These are phyloP conservation scores for Brachionus asplanchnoidis DNA, from an alignment of 1,140 invertebrate species.

Conservation along the genomic window DNA sequence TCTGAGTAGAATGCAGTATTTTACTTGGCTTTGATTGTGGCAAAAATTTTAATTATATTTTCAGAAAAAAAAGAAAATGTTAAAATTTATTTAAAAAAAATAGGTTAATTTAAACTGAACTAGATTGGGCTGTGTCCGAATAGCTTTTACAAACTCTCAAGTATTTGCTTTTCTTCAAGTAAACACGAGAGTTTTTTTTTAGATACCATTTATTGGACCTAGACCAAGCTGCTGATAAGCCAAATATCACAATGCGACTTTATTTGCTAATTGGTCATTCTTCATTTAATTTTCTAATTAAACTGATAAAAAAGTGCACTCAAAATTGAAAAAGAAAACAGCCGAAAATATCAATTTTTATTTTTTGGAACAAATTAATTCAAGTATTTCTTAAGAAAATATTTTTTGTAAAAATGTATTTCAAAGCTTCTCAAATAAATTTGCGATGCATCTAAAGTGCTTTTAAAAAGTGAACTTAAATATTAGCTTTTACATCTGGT, in stretches of 20 bases:
- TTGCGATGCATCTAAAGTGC: neutral
- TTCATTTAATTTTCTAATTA: neutral
- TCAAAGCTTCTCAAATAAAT: neutral
- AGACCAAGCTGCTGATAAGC: neutral
- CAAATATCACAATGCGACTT: too few species aligned
- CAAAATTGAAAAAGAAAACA: neutral
- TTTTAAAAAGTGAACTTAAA: neutral
- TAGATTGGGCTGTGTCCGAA: slow-evolving; percentile 4
- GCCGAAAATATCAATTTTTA: neutral
- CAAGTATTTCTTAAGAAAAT: neutral
- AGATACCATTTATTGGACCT: neutral
- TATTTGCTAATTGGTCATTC: neutral
- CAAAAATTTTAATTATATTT: neutral
- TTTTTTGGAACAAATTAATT: neutral
- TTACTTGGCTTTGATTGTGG: neutral
- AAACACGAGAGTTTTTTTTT: neutral
- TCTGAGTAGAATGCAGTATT: neutral
- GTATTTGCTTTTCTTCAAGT: neutral
- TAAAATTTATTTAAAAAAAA: neutral
- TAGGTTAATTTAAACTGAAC: slow-evolving; percentile 28
- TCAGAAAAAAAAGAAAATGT: neutral
- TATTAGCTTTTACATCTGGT: neutral
- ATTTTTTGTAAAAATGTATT: neutral
- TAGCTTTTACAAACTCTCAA: neutral
- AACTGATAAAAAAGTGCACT: neutral